phyloP scores from a whole-genome alignment of 2,113 vertebrate genomes.

The Sylvietta virens region DNA sequence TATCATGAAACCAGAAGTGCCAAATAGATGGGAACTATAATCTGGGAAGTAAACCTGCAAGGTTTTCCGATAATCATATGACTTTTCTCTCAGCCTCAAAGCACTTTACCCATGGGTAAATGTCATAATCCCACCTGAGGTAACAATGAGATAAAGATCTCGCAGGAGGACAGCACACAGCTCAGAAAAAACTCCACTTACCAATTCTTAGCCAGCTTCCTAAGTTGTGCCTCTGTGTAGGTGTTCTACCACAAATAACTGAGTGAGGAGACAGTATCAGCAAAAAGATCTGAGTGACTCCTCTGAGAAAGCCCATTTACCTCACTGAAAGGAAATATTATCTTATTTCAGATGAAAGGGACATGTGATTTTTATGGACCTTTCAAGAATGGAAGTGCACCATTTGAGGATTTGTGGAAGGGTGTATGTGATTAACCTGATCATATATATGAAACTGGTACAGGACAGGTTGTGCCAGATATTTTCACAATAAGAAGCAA shows the following conservation, averaged over 20 bases:
- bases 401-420: neutral
- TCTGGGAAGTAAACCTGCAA: neutral
- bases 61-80: neutral
- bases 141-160: conserved; percentile 9
- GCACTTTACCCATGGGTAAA: neutral
- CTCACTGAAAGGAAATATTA: neutral
- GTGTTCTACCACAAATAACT: neutral
- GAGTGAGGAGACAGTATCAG: neutral
- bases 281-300: neutral
- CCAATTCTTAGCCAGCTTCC: neutral
- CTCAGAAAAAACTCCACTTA: neutral
- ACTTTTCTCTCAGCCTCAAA: neutral
- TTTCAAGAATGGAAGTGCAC: conserved; percentile 34
- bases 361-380: neutral
- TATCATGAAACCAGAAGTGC: neutral
- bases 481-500: neutral
- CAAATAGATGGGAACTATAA: neutral
- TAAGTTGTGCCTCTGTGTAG: neutral
- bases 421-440: neutral
- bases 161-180: neutral
- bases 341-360: neutral
- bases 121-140: neutral
- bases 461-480: neutral
- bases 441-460: neutral
- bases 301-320: neutral